These are phyloP conservation scores for Molossus molossus DNA, from an alignment of 2,797 vertebrate genomes.

Conservation along the genomic window DNA sequence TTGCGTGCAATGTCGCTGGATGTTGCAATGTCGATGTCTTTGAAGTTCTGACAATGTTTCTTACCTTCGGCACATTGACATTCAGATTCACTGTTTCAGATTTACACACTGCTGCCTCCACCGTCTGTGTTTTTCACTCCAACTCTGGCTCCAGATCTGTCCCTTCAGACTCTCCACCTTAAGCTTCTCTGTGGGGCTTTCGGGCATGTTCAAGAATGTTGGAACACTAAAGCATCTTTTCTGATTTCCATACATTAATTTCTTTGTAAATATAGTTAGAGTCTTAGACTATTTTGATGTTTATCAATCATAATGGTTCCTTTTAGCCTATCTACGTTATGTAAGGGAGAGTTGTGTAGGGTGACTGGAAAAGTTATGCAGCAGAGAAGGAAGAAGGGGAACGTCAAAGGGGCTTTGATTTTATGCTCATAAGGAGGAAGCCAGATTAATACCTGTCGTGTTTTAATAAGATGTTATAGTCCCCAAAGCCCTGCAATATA, in stretches of 20 bases:
- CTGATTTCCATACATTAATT: neutral
- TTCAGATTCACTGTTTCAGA: neutral
- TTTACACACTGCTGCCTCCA: too few relatives aligned
- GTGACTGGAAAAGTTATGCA: neutral
- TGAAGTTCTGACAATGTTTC: neutral
- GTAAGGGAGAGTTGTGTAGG: neutral
- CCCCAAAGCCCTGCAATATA: neutral
- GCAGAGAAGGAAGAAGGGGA: neutral
- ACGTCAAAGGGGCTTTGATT: neutral
- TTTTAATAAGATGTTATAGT: neutral
- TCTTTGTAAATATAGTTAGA: neutral
- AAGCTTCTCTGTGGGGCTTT: neutral
- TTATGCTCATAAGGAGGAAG: neutral
- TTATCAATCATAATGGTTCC: neutral
- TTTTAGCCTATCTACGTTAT: neutral
- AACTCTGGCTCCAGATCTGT: neutral
- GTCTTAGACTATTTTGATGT: neutral
- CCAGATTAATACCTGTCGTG: neutral
- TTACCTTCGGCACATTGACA: neutral
- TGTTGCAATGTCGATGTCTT: neutral
- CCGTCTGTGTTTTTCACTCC: accelerated
- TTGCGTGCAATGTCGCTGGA: neutral
- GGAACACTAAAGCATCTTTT: neutral
- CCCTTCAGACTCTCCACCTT: neutral
- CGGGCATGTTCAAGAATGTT: neutral